phyloP scores from a whole-genome alignment of 2,113 vertebrate species.

The Apodemus speciosus region DNA sequence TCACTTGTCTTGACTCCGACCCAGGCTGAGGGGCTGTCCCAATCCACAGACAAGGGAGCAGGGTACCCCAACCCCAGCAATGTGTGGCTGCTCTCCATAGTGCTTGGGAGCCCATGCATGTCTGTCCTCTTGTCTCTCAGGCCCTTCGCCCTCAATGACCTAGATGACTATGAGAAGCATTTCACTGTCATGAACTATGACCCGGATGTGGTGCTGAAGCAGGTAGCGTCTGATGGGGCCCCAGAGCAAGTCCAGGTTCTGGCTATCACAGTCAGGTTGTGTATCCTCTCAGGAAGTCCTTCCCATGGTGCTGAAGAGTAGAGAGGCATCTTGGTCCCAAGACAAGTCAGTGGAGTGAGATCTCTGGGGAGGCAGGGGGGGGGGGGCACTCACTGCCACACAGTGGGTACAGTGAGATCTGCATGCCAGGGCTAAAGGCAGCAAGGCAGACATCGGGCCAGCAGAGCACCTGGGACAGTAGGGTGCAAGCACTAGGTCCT shows the following conservation, averaged over 20 bases:
- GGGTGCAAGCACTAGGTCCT: background rate
- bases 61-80: background rate
- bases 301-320: fast-evolving
- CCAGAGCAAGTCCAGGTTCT: fast-evolving
- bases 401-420: background rate
- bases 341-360: background rate
- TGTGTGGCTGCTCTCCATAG: fast-evolving
- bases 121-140: constrained; percentile 74
- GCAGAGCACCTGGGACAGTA: background rate
- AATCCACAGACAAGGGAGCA: fast-evolving
- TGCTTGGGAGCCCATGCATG: background rate
- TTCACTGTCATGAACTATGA: constrained; percentile 98
- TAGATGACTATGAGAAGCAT: constrained; percentile 97
- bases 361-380: background rate
- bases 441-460: background rate
- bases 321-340: fast-evolving
- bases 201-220: constrained; percentile 89
- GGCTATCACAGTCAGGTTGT: fast-evolving
- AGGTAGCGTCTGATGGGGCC: constrained; percentile 83
- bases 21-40: fast-evolving
- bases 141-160: constrained; percentile 90
- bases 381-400: background rate
- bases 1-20: background rate
- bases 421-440: background rate
- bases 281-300: too few relatives aligned